Conservation (phyloP, 1,140 invertebrate genomes). For the Elysia chlorotica region DNA sequence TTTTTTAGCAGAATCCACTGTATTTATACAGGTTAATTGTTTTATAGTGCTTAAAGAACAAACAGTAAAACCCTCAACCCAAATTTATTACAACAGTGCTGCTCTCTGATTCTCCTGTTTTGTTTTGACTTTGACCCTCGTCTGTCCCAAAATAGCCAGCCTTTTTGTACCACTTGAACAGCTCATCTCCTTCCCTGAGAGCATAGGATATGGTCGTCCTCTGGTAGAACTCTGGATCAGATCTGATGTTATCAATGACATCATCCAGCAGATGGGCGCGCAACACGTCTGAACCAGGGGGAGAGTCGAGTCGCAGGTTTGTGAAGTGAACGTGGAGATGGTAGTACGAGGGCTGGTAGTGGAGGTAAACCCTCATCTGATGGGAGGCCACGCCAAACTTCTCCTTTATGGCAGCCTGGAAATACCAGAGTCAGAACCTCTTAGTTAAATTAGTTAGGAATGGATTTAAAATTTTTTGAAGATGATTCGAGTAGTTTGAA, state of each 20-base stretch:
- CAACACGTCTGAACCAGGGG: slow-evolving; percentile 78
- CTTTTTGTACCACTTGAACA: slow-evolving; percentile 48
- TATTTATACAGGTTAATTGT: no score
- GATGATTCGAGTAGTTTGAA: no score
- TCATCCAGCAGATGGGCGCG: slow-evolving; percentile 83
- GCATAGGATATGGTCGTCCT: slow-evolving; percentile 72
- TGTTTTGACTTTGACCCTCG: no score
- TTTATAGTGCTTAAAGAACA: no score
- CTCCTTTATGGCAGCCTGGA: slow-evolving; percentile 74
- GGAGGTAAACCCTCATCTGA: slow-evolving; percentile 82
- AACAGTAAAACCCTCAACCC: no score
- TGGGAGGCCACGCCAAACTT: slow-evolving; percentile 76
- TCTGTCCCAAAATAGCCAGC: slow-evolving; percentile 46
- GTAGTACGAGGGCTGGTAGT: slow-evolving; percentile 97
- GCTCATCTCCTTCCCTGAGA: slow-evolving; percentile 52
- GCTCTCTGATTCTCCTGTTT: no score
- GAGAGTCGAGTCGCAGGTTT: slow-evolving; percentile 79
- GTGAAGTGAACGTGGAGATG: slow-evolving; percentile 95
- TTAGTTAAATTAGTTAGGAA: no score
- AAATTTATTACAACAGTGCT: no score
- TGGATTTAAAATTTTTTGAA: no score
- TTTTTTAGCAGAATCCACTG: no score
- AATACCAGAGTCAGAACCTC: no score
- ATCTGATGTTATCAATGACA: slow-evolving; percentile 90
- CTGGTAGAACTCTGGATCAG: slow-evolving; percentile 82